Evolutionary conservation across 2,888 invertebrate genomes (phyloP), one percentile per base, ranked within the genome.

Genomic region (Xestia xanthographa): DNA sequence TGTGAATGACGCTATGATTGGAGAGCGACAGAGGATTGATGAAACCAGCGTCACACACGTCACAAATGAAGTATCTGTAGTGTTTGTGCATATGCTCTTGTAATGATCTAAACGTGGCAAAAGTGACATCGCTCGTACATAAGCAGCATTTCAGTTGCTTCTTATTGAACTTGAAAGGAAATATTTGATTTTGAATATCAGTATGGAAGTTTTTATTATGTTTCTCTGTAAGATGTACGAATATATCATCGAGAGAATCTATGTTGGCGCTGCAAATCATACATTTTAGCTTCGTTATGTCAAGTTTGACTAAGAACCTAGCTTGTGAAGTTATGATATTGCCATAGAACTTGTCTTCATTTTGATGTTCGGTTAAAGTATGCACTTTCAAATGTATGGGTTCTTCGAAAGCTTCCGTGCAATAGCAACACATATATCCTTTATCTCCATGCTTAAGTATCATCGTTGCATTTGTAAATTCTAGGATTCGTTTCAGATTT

Each of bases 21-120:
- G 79, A 72, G 2, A 93, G 72, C 17, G 90, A 20, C 4, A 83
- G 84, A 4, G 88, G 88, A 50, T 90, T 92, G 0, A 94, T 89
- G 67, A 93, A 95, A 0, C 93, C 93, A 0, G 91, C 91, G 50
- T 91, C 90, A 62, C 95, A 95, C 0, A 89, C 86, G 0, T 90
- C 83, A 50, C 95, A 95, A 3, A 91, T 80, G 53, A 89, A 93
- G 78, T 95, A 93, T 41, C 91, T 88, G 68, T 92, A 94, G 77
- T 95, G 95, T 4, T 85, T 83, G 50, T 93, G 90, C 92, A 93
- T 93, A 66, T 93, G 93, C 41, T 90, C 88, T 5, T 89, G 83
- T 1, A 93, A 69, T 0, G 83, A 77, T 76, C 90, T 91, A 58
- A 92, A 92, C 5, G 80, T 84, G 9, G 66, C 50, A n/a, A 83